Evolutionary conservation across 2,113 vertebrate genomes (phyloP).

Genomic region (Urocitellus parryii): DNA sequence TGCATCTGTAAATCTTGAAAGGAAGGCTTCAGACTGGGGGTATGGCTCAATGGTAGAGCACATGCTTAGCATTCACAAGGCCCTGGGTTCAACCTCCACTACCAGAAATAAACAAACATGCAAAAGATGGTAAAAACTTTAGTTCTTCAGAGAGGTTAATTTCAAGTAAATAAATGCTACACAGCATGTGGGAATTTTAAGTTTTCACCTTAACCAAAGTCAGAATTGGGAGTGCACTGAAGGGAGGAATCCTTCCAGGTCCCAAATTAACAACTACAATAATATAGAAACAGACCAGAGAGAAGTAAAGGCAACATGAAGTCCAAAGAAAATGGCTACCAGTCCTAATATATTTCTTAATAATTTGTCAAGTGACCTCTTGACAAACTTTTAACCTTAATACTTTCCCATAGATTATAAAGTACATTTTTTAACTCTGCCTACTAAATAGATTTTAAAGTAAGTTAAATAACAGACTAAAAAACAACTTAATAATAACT

Average conservation of each 20-base stretch:
- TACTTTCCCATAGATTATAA: slow-evolving; percentile 9
- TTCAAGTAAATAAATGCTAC: neutral
- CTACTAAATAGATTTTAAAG: neutral
- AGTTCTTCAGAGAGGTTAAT: neutral
- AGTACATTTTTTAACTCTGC: neutral
- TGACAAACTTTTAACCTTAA: slow-evolving; percentile 37
- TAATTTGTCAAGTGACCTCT: neutral
- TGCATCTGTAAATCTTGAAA: slow-evolving; percentile 26
- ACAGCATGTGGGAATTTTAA: neutral
- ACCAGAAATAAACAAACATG: neutral
- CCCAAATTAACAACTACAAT: neutral
- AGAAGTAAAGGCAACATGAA: neutral
- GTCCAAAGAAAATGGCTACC: neutral
- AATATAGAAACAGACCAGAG: neutral
- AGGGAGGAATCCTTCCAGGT: neutral
- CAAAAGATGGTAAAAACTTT: slow-evolving; percentile 11
- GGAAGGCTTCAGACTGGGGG: neutral
- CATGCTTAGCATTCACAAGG: neutral
- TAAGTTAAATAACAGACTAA: neutral
- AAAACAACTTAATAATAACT: slow-evolving; percentile 42
- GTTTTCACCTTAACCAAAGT: neutral
- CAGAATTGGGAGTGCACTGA: neutral
- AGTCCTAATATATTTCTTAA: neutral
- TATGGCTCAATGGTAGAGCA: neutral
- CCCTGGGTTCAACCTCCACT: neutral